Percentiles rank a stretch among this genome's conserved stretches.
Conservation (phyloP, 1,140 invertebrate genomes). For the Anoplolepis gracilipes region DNA sequence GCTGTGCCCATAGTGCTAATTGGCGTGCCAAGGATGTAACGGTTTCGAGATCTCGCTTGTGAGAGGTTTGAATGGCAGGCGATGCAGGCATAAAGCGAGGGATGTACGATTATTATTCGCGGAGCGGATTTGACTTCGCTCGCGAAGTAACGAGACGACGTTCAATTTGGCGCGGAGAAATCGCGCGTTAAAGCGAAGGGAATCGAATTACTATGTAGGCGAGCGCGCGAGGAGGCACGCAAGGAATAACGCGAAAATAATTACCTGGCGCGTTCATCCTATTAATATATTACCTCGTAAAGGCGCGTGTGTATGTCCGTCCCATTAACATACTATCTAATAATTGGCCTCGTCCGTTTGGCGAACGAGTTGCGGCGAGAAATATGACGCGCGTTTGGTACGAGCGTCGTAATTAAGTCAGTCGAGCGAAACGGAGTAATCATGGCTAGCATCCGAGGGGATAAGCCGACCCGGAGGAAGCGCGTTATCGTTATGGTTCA, state of each 20-base stretch:
- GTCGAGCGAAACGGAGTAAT: constrained; percentile 55
- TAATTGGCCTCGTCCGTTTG: constrained; percentile 52
- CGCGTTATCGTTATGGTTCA: constrained; percentile 18
- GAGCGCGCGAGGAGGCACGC: constrained; percentile 27
- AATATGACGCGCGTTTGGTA: constrained; percentile 30
- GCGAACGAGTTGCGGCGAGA: constrained; percentile 35
- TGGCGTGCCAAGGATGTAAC: constrained; percentile 46
- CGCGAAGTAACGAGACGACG: constrained; percentile 52
- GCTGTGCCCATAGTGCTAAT: constrained; percentile 55
- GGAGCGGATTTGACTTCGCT: constrained; percentile 50
- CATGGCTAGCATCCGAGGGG: constrained; percentile 16
- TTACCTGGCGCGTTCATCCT: constrained; percentile 27
- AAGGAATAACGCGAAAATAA: constrained; percentile 58
- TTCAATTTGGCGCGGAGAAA: constrained; percentile 49
- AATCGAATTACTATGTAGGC: constrained; percentile 52
- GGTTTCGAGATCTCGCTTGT: constrained; percentile 40
- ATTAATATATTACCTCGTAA: constrained; percentile 59
- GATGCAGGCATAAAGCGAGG: constrained; percentile 45
- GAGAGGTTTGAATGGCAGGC: constrained; percentile 53
- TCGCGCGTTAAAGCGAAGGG: constrained; percentile 44
- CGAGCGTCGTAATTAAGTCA: constrained; percentile 49
- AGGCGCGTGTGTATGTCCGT: constrained; percentile 22
- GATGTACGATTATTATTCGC: constrained; percentile 60
- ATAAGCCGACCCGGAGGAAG: constrained; percentile 7
- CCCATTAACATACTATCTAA: constrained; percentile 59